These are phyloP conservation scores for Palythoa grandiflora DNA, from an alignment of 92 coral and sea anemone genomes.

Conservation along the genomic window DNA sequence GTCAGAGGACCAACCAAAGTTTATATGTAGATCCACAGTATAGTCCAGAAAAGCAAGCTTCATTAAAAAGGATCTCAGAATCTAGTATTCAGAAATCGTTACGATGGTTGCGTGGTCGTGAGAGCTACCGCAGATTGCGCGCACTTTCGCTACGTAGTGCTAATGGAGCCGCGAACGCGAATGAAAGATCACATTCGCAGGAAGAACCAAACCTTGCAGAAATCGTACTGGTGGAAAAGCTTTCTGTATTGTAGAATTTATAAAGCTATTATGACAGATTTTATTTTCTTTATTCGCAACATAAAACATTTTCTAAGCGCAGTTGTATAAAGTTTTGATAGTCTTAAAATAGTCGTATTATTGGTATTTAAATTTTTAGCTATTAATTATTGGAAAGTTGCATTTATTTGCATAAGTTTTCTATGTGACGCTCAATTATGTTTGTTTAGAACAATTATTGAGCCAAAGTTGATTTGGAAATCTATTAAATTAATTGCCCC, in stretches of 20 bases:
- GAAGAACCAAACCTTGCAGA: not conserved
- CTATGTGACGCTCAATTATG: no score
- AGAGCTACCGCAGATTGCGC: constrained; percentile 10
- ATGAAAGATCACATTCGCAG: not conserved
- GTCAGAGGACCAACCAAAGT: not conserved
- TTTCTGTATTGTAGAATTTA: constrained; percentile 25
- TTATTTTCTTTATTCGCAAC: not conserved
- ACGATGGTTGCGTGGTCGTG: constrained; percentile 21
- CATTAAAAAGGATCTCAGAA: not conserved
- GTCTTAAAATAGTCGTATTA: not conserved
- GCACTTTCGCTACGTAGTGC: not conserved
- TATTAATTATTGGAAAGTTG: no score
- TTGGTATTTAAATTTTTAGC: not conserved
- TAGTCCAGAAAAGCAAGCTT: not conserved
- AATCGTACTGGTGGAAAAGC: constrained; percentile 10
- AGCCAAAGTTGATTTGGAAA: no score
- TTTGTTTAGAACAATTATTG: no score
- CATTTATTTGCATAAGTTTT: no score
- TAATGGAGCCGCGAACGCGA: not conserved
- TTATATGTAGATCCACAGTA: not conserved
- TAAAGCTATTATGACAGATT: not conserved
- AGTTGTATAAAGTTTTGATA: not conserved
- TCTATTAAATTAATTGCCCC: no score
- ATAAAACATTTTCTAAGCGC: not conserved
- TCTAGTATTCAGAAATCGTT: not conserved